phyloP scores from a whole-genome alignment of 2,888 invertebrate species.

The Chromoteleia sp. region DNA sequence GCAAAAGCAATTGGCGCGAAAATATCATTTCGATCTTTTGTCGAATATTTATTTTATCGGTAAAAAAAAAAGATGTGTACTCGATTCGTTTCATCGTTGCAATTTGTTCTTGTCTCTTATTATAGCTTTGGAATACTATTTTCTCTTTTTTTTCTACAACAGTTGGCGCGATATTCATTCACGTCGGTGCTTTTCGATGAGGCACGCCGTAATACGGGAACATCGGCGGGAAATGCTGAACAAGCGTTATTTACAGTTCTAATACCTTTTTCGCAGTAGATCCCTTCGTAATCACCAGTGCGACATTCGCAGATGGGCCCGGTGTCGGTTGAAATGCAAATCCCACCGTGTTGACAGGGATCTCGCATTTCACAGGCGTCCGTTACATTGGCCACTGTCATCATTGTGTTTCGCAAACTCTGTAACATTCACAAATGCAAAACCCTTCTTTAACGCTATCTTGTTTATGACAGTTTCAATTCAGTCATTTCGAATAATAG shows the following conservation, averaged over 20 bases:
- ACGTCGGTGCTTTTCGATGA: conserved; percentile 49
- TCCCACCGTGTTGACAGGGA: conserved; percentile 97
- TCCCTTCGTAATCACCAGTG: conserved; percentile 96
- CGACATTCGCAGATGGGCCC: conserved; percentile 98
- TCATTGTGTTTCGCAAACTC: conserved; percentile 84
- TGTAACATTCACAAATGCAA: conserved; percentile 77
- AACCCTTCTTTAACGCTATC: conserved; percentile 53
- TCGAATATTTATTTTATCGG: conserved; percentile 29
- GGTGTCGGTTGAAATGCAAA: conserved; percentile 97
- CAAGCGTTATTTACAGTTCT: conserved; percentile 62
- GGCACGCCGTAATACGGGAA: conserved; percentile 57
- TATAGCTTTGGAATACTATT: neutral
- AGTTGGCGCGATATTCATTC: conserved; percentile 51
- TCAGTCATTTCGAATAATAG: conserved; percentile 32
- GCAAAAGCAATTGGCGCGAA: conserved; percentile 37
- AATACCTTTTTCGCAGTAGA: conserved; percentile 96
- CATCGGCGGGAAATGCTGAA: conserved; percentile 48
- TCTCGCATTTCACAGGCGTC: conserved; percentile 95
- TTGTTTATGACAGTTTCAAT: conserved; percentile 62
- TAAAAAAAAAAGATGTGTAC: conserved; percentile 31
- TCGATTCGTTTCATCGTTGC: conserved; percentile 39
- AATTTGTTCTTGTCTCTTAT: conserved; percentile 38
- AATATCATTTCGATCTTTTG: conserved; percentile 29
- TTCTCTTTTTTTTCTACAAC: conserved; percentile 5
- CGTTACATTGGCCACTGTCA: conserved; percentile 88